phyloP scores from a whole-genome alignment of 1,140 invertebrate species.

The Drosophila burlai region DNA sequence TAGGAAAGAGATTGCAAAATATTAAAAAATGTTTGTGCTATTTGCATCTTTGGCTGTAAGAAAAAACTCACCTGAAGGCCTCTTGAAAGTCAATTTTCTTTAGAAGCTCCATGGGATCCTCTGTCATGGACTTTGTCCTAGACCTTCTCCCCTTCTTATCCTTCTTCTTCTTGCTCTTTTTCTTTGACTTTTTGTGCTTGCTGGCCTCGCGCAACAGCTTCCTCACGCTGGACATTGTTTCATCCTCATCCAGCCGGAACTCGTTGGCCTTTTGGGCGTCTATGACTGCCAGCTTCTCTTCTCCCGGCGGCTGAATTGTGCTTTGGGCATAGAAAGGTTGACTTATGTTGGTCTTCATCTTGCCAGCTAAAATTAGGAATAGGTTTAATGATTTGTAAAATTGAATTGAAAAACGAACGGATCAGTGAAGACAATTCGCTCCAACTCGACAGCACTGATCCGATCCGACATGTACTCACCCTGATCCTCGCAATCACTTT shows the following conservation, averaged over 20 bases:
- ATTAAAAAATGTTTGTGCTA: background rate
- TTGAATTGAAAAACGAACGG: no score
- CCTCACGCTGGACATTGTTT: slow-evolving; percentile 93
- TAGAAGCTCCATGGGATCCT: slow-evolving; percentile 72
- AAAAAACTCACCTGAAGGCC: slow-evolving; percentile 88
- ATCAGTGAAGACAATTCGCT: background rate
- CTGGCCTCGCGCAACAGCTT: slow-evolving; percentile 93
- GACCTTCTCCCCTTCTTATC: slow-evolving; percentile 87
- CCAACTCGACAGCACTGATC: background rate
- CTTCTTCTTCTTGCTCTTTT: slow-evolving; percentile 87
- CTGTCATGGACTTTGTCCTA: slow-evolving; percentile 85
- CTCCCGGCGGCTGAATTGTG: slow-evolving; percentile 75
- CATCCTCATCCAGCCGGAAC: slow-evolving; percentile 91
- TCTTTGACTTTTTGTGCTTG: slow-evolving; percentile 92
- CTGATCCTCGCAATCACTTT: slow-evolving; percentile 49
- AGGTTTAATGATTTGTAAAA: background rate
- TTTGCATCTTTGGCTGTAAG: background rate
- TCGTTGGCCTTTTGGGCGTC: slow-evolving; percentile 64
- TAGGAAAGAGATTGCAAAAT: slow-evolving; percentile 1
- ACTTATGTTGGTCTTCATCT: slow-evolving; percentile 75
- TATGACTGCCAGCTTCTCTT: slow-evolving; percentile 63
- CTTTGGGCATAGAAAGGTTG: slow-evolving; percentile 85
- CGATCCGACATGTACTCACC: slow-evolving; percentile 46
- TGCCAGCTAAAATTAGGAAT: slow-evolving; percentile 34
- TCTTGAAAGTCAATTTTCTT: slow-evolving; percentile 88